These are phyloP conservation scores for Alcis repandata DNA, from an alignment of 2,888 invertebrate species.

Conservation along the genomic window DNA sequence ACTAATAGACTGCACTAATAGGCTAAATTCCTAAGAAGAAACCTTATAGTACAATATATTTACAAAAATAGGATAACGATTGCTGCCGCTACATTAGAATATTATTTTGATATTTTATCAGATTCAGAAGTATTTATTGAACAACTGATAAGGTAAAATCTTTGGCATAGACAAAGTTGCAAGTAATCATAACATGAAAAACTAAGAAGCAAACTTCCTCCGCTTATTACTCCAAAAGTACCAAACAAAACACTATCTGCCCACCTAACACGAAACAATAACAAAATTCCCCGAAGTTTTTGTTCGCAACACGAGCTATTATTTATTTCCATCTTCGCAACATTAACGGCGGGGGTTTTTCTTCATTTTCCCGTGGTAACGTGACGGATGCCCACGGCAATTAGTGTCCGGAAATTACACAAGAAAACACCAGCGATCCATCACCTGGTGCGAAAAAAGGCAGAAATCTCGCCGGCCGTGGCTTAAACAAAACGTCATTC, in stretches of 20 bases:
- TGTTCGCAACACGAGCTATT: slow-evolving; percentile 52
- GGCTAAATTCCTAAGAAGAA: too few relatives aligned
- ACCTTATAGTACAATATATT: too few relatives aligned
- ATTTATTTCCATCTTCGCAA: slow-evolving; percentile 62
- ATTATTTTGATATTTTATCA: too few relatives aligned
- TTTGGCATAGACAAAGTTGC: neutral
- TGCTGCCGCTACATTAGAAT: too few relatives aligned
- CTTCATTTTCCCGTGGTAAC: slow-evolving; percentile 65
- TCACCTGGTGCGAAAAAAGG: slow-evolving; percentile 81
- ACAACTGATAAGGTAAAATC: too few relatives aligned
- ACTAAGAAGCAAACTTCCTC: neutral
- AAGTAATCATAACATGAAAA: neutral
- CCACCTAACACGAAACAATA: slow-evolving; percentile 40
- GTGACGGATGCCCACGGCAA: slow-evolving; percentile 83
- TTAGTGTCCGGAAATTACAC: slow-evolving; percentile 85
- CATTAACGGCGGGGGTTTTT: slow-evolving; percentile 66
- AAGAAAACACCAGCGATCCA: slow-evolving; percentile 83
- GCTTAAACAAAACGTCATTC: slow-evolving; percentile 74
- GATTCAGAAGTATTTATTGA: too few relatives aligned
- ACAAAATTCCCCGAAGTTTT: slow-evolving; percentile 44
- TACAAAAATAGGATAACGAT: too few relatives aligned
- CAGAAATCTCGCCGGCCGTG: slow-evolving; percentile 74
- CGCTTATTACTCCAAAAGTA: slow-evolving; percentile 5
- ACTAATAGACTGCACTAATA: too few relatives aligned
- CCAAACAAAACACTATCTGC: slow-evolving; percentile 10